These are phyloP conservation scores for Ruditapes philippinarum DNA, from an alignment of 1,140 invertebrate species.

Conservation along the genomic window DNA sequence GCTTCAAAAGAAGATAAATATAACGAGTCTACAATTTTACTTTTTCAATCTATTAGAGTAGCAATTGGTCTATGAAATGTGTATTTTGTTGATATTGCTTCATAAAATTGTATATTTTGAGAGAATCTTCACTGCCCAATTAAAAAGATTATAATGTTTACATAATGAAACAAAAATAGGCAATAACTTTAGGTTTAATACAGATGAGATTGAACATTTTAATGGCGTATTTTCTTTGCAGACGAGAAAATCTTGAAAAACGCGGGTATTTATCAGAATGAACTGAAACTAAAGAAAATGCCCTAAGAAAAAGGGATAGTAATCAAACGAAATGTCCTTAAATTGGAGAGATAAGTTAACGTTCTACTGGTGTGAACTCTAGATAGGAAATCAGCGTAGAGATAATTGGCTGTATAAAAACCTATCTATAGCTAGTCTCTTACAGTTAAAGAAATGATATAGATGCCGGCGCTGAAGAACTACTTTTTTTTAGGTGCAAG, in stretches of 20 bases:
- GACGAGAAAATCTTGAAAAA: slow-evolving; percentile 21
- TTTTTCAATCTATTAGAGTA: too few species aligned
- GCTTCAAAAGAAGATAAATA: too few species aligned
- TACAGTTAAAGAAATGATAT: slow-evolving; percentile 18
- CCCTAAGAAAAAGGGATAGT: neutral
- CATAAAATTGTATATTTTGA: too few species aligned
- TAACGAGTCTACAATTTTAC: too few species aligned
- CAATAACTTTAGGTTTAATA: neutral
- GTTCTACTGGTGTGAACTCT: slow-evolving; percentile 17
- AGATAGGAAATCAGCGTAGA: neutral
- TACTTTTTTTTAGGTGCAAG: too few species aligned
- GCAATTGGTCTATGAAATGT: too few species aligned
- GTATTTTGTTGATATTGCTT: too few species aligned
- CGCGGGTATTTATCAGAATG: neutral
- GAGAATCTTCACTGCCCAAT: too few species aligned
- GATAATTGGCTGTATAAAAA: slow-evolving; percentile 17
- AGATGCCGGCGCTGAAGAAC: too few species aligned
- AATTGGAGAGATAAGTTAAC: slow-evolving; percentile 6
- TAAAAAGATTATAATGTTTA: neutral
- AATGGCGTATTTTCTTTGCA: neutral
- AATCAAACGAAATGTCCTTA: slow-evolving; percentile 36
- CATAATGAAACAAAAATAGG: neutral
- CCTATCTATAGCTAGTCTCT: neutral
- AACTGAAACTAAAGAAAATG: slow-evolving; percentile 19
- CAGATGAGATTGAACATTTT: neutral